Evolutionary conservation across 1,140 invertebrate genomes (phyloP), one percentile per base, ranked within the genome.

Genomic region (Ceratoteleas bidentatus): DNA sequence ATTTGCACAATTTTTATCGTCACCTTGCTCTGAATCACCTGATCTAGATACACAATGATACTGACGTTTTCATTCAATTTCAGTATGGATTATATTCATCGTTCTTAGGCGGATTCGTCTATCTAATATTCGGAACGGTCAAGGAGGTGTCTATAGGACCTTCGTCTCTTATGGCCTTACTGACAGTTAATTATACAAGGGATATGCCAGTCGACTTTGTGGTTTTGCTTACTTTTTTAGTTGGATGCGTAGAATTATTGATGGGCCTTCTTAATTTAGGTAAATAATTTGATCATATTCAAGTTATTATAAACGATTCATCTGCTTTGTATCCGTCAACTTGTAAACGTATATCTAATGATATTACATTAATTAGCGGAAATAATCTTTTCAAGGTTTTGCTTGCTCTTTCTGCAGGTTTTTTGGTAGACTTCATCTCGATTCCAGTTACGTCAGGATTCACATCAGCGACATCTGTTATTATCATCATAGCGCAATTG

Each of bases 371-470:
- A 24, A 24, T 24, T 24, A 4, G 24, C 24, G 24, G 1, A 24
- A 24, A 24, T 1, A 24, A 15, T 54, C 5, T 54, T n/a, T n/a
- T n/a, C n/a, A n/a, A n/a, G n/a, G n/a, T n/a, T n/a, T n/a, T n/a
- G n/a, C n/a, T n/a, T n/a, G n/a, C n/a, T n/a, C 38, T 57, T 75
- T 58, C 84, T 87, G 7, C 87, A 98, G 98, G 98, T 81, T 98
- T 98, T 86, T 89, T 99, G 56, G 96, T 99, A 43, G 96, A 98
- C 86, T 96, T 98, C 86, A 99, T 99, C 69, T 98, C 97, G 0
- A 92, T 96, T 53, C 96, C 97, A 6, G 97, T 99, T 6, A 97
- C 97, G 34, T 96, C 95, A 77, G 97, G 97, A 9, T 99, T 99
- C 87, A 98, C 97, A 2, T 96, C 97, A 6, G 97, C 97, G 0